These are phyloP conservation scores for Bolborhynchus lineola DNA, from an alignment of 2,113 vertebrate species.

Conservation along the genomic window DNA sequence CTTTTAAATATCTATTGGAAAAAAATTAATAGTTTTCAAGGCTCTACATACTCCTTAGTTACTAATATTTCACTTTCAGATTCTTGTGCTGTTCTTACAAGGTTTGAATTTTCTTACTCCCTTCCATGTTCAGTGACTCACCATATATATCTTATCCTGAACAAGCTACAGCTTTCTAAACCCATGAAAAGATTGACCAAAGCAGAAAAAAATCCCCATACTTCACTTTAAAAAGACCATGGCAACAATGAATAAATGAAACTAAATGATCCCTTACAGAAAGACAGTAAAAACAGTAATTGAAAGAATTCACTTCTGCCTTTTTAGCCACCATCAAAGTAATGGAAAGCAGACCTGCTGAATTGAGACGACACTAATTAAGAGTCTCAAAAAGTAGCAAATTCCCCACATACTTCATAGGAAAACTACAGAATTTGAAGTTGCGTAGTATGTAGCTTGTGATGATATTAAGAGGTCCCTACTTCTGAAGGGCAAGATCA, in stretches of 20 bases:
- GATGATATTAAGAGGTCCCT: neutral
- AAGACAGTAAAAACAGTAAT: neutral
- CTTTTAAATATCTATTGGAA: neutral
- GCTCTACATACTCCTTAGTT: neutral
- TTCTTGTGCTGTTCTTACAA: neutral
- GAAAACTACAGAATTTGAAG: neutral
- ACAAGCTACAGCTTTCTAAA: neutral
- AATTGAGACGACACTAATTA: neutral
- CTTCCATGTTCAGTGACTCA: neutral
- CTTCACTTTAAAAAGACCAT: neutral
- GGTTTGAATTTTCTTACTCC: neutral
- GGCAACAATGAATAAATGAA: neutral
- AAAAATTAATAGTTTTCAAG: accelerated
- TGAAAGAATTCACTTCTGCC: neutral
- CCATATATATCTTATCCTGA: neutral
- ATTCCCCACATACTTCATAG: neutral
- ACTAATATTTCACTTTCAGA: neutral
- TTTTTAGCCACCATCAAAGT: neutral
- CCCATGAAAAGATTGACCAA: neutral
- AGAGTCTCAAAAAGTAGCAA: neutral
- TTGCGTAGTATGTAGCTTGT: neutral
- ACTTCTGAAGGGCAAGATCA: neutral
- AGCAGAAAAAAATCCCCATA: neutral
- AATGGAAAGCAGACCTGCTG: neutral
- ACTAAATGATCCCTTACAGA: neutral